Evolutionary conservation across 1,140 invertebrate genomes (phyloP), one percentile per base, ranked within the genome.

Genomic region (Tetraneura akinire): DNA sequence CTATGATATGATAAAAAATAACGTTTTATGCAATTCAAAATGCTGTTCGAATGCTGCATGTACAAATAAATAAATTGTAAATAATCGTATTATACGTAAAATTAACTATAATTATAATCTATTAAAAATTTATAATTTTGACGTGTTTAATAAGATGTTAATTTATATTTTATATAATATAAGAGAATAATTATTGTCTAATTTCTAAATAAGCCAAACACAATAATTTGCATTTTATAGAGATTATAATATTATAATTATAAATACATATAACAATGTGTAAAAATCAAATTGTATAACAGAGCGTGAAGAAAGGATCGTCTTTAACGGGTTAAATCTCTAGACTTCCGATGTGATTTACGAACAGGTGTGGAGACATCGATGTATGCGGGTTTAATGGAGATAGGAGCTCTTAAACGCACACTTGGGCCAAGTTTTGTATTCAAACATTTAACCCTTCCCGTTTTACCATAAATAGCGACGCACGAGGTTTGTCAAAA

Each of bases 361-460:
- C 42, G 21, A 3, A 16, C 42, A 68, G n/a, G 21, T 68, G 66
- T 47, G 64, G 37, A 68, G 66, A 68, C 66, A 68, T 68, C 66
- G 42, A 68, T 47, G 66, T 16, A n/a, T 26, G 13, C 42, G 66
- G 21, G 66, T 68, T 68, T 68, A 68, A 68, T 68, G 66, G 66
- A 68, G 66, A 47, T 47, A 47, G 26, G 42, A 37, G 66, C 66
- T 68, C 66, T 68, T 68, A 68, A 68, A 68, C 66, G 66, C 66
- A 68, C 66, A 47, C 66, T 68, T 47, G 66, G 42, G 42, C 66
- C 66, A 68, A 68, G 66, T 68, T 68, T 47, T 68, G 66, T 47
- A 68, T 68, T 68, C 66, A 68, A 68, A 68, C 66, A 47, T 68
- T 45, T 14, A 37, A 68, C n/a, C 42, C 66, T 11, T 29, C n/a